A percentile compares a stretch with the other conserved stretches of the same genome.
Evolutionary conservation across 2,113 vertebrate species (phyloP).

Genomic region (Microcebus griseorufus): DNA sequence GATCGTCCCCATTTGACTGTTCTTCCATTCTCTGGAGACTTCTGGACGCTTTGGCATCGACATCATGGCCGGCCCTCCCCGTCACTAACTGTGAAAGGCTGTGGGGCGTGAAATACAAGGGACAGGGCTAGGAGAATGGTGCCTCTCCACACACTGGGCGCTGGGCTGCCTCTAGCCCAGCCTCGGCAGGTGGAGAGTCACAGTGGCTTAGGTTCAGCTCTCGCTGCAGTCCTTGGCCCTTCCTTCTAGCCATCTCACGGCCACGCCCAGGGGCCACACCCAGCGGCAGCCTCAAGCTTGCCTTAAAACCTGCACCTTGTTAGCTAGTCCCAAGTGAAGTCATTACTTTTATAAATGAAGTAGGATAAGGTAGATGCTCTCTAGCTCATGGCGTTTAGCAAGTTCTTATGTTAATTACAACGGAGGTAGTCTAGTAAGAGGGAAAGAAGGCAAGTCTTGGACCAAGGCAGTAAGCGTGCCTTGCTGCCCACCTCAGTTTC

Average conservation of each 20-base stretch:
- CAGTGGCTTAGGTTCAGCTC: not conserved
- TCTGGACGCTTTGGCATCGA: not conserved
- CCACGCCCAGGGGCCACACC: not conserved
- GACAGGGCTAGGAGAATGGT: not conserved
- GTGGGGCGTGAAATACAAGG: not conserved
- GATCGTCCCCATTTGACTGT: not conserved
- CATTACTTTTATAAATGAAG: not conserved
- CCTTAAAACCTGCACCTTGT: not conserved
- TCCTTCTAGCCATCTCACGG: not conserved
- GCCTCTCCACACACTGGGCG: not conserved
- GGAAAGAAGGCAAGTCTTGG: not conserved
- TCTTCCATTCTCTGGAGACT: not conserved
- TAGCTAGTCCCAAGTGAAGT: not conserved
- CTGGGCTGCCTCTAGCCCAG: not conserved
- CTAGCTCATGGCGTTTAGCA: not conserved
- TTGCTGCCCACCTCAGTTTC: not conserved
- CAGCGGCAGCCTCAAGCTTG: not conserved
- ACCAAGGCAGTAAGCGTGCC: not conserved
- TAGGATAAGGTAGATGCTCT: not conserved
- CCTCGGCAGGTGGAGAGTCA: not conserved
- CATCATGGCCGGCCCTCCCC: not conserved
- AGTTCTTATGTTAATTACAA: not conserved
- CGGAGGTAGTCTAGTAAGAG: not conserved
- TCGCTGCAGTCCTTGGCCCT: not conserved
- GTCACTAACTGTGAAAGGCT: not conserved